These are phyloP conservation scores for Xenotilapia flavipinnis DNA, from an alignment of 2,113 vertebrate genomes.

Conservation along the genomic window DNA sequence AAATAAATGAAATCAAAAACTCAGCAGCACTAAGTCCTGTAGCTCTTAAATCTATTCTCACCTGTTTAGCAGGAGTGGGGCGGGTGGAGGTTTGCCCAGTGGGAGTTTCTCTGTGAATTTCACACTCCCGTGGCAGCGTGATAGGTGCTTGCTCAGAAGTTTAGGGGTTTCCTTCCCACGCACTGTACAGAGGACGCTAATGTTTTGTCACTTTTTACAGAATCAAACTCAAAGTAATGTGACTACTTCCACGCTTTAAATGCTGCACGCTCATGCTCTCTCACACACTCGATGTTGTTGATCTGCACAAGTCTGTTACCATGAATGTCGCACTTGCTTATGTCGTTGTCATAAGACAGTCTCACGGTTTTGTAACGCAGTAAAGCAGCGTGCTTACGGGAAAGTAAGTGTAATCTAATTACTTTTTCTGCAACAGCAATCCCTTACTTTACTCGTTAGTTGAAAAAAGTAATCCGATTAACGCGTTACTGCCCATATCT, in stretches of 20 bases:
- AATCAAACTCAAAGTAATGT: no score
- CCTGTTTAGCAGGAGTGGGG: no score
- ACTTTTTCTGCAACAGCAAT: neutral
- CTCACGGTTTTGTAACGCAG: neutral
- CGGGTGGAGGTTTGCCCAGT: no score
- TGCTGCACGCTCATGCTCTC: accelerated
- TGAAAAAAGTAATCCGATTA: neutral
- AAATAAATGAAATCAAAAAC: no score
- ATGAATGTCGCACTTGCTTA: neutral
- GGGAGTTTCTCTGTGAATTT: no score
- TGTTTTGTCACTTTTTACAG: no score
- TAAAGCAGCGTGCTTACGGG: neutral
- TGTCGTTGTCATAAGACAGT: accelerated
- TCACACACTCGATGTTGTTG: accelerated
- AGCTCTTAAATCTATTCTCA: no score
- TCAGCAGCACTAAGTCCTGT: no score
- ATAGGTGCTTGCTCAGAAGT: no score
- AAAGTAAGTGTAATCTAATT: neutral
- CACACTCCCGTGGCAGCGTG: no score
- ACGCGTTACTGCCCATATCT: accelerated
- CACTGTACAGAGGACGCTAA: no score
- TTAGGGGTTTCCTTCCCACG: no score
- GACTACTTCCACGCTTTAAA: neutral
- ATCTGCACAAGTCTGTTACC: neutral
- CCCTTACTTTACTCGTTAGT: neutral